phyloP scores from a whole-genome alignment of 1,140 invertebrate genomes.

The Ips nitidus region DNA sequence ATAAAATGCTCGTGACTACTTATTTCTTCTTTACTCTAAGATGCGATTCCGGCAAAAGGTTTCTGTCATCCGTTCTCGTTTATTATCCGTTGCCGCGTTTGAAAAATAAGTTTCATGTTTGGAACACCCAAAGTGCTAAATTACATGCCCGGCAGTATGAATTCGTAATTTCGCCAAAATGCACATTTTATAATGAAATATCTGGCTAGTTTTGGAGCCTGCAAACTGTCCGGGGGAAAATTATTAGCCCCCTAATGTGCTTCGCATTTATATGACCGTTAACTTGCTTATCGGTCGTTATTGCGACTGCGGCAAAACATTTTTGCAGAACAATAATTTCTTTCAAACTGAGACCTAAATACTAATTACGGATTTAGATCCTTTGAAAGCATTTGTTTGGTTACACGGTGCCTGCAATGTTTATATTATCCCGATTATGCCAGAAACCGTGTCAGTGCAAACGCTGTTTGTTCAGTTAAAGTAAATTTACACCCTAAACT shows the following conservation, averaged over 20 bases:
- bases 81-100: background rate
- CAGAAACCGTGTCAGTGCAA: background rate
- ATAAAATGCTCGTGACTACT: too few relatives aligned
- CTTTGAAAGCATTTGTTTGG: background rate
- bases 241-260: conserved; percentile 24
- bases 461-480: conserved; percentile 10
- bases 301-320: background rate
- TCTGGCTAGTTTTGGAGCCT: conserved; percentile 19
- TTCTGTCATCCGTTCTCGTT: background rate
- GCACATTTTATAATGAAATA: conserved; percentile 28
- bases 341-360: background rate
- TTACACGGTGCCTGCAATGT: too few relatives aligned
- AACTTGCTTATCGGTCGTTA: conserved; percentile 11
- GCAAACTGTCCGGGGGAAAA: conserved; percentile 7
- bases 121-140: conserved; percentile 8
- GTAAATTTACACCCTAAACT: background rate
- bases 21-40: too few relatives aligned
- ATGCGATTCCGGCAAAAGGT: too few relatives aligned
- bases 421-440: background rate
- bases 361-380: background rate
- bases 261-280: conserved; percentile 25
- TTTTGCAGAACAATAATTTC: background rate
- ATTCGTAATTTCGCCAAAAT: conserved; percentile 22
- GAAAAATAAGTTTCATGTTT: background rate
- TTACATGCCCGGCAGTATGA: conserved; percentile 15